phyloP scores from a whole-genome alignment of 2,797 vertebrate genomes.

The Eulemur coronatus region DNA sequence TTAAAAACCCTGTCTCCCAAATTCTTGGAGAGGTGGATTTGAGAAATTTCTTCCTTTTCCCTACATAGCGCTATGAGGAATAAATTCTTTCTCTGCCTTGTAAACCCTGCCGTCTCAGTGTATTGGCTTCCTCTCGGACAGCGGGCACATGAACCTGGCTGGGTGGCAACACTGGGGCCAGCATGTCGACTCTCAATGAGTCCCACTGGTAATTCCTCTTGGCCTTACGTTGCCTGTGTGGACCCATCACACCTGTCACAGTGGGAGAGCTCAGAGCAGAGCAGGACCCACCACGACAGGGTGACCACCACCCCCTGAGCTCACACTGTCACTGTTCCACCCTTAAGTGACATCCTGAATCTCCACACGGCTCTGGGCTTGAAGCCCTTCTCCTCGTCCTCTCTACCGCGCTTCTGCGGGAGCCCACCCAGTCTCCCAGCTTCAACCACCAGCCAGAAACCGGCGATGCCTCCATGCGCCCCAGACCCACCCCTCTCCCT shows the following conservation, averaged over 20 bases:
- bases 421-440: neutral
- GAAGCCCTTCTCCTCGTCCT: neutral
- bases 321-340: fast-evolving
- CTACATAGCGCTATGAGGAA: no score
- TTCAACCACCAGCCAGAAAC: neutral
- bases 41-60: no score
- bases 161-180: no score
- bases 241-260: fast-evolving
- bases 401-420: neutral
- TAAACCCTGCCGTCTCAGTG: no score
- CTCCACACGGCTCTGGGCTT: neutral
- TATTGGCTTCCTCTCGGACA: no score
- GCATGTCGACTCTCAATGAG: fast-evolving
- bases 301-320: fast-evolving
- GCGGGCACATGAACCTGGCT: no score
- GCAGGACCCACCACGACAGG: fast-evolving
- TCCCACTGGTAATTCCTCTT: neutral
- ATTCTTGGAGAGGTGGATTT: no score
- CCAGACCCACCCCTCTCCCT: neutral
- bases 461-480: fast-evolving
- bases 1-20: no score
- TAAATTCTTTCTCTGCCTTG: no score
- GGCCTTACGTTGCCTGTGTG: neutral
- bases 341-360: no score
- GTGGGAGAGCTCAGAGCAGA: neutral